These are phyloP conservation scores for Hydropsyche betteni DNA, from an alignment of 2,888 invertebrate genomes.

Conservation along the genomic window DNA sequence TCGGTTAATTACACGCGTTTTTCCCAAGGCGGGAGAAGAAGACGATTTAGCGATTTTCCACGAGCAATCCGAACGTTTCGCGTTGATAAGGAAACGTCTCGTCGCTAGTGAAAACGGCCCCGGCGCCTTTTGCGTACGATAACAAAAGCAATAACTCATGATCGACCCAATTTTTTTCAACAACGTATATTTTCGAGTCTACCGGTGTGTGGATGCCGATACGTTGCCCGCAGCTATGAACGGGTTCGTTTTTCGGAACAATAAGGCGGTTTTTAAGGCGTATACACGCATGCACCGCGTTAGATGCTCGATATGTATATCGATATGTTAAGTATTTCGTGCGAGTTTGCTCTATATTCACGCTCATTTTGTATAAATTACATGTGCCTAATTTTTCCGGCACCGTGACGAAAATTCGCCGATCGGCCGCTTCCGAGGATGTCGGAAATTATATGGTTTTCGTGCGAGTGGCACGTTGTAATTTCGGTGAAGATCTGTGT, in stretches of 20 bases:
- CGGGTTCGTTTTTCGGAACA: slow-evolving; percentile 26
- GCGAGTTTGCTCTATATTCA: too few species aligned
- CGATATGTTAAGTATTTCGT: background rate
- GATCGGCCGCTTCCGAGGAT: slow-evolving; percentile 24
- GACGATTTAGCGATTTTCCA: slow-evolving; percentile 10
- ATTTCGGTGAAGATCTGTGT: slow-evolving; percentile 12
- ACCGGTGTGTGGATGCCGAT: slow-evolving; percentile 26
- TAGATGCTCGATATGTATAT: background rate
- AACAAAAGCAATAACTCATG: slow-evolving; percentile 28
- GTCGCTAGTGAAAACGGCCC: background rate
- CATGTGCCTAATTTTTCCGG: background rate
- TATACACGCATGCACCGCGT: background rate
- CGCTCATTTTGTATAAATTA: background rate
- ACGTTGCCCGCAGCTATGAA: slow-evolving; percentile 8
- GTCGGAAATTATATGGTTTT: background rate
- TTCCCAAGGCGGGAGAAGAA: background rate
- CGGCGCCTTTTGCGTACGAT: slow-evolving; percentile 18
- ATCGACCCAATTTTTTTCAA: slow-evolving; percentile 30
- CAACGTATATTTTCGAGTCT: slow-evolving; percentile 11
- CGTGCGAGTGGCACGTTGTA: slow-evolving; percentile 1
- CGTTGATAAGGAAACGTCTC: background rate
- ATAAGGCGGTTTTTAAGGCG: slow-evolving; percentile 15
- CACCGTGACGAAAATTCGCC: slow-evolving; percentile 6
- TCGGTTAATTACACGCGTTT: slow-evolving; percentile 33
- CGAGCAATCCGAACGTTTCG: background rate